Percentiles rank a stretch among this genome's conserved stretches.
These are phyloP conservation scores for Camponotus floridanus DNA, from an alignment of 1,140 invertebrate genomes.

Conservation along the genomic window DNA sequence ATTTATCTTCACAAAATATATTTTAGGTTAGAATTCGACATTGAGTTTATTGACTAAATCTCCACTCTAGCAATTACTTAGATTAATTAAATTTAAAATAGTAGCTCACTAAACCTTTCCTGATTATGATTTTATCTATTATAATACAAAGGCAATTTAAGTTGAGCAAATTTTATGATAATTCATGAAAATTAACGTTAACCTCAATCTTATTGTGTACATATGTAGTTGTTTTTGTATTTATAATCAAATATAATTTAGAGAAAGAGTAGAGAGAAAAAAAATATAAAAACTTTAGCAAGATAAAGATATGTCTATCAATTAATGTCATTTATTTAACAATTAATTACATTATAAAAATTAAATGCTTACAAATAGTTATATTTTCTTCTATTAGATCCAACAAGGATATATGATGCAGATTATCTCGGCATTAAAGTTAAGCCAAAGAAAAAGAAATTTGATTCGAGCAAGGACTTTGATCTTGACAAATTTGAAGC, in stretches of 20 bases:
- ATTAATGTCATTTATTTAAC: not conserved
- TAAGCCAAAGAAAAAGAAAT: slow-evolving; percentile 27
- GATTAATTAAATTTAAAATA: not conserved
- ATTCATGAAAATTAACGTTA: too few species aligned
- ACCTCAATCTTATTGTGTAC: too few species aligned
- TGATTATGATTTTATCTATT: not conserved
- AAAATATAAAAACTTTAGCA: not conserved
- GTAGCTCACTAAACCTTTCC: not conserved
- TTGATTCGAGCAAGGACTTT: slow-evolving; percentile 67
- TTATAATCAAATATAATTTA: too few species aligned
- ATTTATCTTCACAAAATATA: not conserved
- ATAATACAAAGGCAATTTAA: not conserved
- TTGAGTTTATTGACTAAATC: not conserved
- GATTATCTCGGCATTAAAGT: slow-evolving; percentile 36
- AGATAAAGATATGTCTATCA: not conserved
- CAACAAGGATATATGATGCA: not conserved
- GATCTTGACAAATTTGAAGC: slow-evolving; percentile 78
- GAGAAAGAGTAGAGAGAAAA: not conserved
- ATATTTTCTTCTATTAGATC: not conserved
- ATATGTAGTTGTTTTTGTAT: too few species aligned
- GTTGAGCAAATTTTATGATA: too few species aligned
- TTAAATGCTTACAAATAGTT: slow-evolving; percentile 20
- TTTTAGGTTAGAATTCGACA: slow-evolving; percentile 31
- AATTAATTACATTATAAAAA: not conserved
- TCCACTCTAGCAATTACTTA: not conserved